Percentiles rank a stretch among this genome's conserved stretches.
phyloP scores from a whole-genome alignment of 2,797 vertebrate species.

The Sebastes matsubarae region DNA sequence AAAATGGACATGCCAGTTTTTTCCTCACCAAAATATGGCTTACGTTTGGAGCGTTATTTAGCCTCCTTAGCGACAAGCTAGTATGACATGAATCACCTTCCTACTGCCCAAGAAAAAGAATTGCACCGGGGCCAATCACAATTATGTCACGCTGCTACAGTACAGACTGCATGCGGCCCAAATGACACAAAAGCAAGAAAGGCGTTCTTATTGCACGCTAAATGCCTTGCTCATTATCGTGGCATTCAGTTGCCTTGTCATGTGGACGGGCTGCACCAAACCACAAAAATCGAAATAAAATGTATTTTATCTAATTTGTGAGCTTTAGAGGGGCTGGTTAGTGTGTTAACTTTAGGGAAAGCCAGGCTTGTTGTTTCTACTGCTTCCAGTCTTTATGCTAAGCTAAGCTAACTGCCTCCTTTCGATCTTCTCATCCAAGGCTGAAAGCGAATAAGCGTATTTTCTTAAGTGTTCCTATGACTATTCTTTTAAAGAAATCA shows the following conservation, averaged over 20 bases:
- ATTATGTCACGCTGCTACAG: not conserved
- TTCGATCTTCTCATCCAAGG: not conserved
- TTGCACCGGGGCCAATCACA: no score
- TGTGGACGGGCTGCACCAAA: not conserved
- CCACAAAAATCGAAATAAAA: not conserved
- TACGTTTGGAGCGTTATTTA: no score
- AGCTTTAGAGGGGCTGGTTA: not conserved
- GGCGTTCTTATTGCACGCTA: not conserved
- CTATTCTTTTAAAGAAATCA: not conserved
- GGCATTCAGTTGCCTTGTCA: fast-evolving
- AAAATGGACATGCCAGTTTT: no score
- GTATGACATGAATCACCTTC: no score
- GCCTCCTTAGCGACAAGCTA: no score
- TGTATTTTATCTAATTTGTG: not conserved
- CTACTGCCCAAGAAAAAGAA: no score
- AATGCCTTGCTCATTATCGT: not conserved
- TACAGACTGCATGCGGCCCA: not conserved
- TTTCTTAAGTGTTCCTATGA: not conserved
- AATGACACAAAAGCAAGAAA: not conserved
- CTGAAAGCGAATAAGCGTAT: not conserved
- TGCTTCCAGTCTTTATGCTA: not conserved
- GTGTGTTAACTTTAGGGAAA: not conserved
- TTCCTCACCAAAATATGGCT: no score
- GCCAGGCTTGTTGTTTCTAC: not conserved
- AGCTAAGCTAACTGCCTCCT: not conserved